A percentile compares a stretch with the other conserved stretches of the same genome.
Conservation (phyloP, 2,113 vertebrate genomes). For the Nesoenas mayeri region DNA sequence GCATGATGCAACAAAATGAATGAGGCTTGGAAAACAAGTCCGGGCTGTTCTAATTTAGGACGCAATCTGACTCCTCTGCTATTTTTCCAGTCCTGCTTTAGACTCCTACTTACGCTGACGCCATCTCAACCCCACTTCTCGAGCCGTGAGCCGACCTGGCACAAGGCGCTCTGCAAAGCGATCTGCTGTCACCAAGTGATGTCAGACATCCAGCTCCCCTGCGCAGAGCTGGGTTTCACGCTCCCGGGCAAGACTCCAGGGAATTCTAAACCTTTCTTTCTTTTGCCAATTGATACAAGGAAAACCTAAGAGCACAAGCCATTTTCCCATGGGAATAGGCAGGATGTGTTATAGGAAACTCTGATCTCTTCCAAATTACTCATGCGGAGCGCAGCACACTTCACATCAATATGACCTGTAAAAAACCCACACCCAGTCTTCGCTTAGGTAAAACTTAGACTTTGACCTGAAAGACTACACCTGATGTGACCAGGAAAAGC, state of each 20-base stretch:
- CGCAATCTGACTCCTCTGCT: not conserved
- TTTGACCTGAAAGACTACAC: not conserved
- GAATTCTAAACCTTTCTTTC: not conserved
- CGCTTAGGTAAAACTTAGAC: not conserved
- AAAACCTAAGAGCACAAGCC: not conserved
- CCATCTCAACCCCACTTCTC: not conserved
- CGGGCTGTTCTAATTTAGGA: not conserved
- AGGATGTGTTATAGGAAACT: not conserved
- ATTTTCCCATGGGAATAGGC: slow-evolving; percentile 24
- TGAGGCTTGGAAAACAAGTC: slow-evolving; percentile 21
- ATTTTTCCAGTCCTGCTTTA: not conserved
- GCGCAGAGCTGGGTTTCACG: fast-evolving
- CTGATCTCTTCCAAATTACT: not conserved
- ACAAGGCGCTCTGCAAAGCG: not conserved
- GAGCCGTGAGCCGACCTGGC: not conserved
- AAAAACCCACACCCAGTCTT: not conserved
- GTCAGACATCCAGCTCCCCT: not conserved
- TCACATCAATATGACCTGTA: not conserved
- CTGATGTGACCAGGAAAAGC: not conserved
- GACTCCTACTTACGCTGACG: not conserved
- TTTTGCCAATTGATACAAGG: not conserved
- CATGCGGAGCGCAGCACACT: not conserved
- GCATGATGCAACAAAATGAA: not conserved
- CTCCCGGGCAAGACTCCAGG: not conserved
- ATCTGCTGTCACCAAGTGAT: not conserved